Evolutionary conservation across 1,140 invertebrate species (phyloP).

Genomic region (Rhagoletis zephyria): DNA sequence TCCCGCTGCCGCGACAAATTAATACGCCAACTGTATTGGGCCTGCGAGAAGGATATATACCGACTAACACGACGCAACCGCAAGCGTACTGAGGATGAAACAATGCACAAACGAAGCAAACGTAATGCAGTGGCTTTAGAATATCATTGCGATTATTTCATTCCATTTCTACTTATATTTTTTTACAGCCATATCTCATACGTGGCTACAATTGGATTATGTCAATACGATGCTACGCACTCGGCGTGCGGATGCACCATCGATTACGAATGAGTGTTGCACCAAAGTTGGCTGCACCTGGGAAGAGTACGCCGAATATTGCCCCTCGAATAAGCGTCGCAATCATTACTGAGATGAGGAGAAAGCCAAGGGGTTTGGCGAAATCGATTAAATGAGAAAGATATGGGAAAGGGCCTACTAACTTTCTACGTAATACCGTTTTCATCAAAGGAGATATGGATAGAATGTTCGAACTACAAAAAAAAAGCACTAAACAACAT

Average conservation of each 20-base stretch:
- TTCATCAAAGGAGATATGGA: no score
- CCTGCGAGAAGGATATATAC: conserved; percentile 79
- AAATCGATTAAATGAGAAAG: background rate
- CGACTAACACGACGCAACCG: conserved; percentile 74
- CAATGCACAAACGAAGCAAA: conserved; percentile 51
- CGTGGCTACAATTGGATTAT: conserved; percentile 70
- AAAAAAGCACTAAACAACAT: no score
- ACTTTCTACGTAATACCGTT: no score
- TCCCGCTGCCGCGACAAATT: conserved; percentile 76
- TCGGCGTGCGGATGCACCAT: conserved; percentile 68
- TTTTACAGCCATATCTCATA: conserved; percentile 56
- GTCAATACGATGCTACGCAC: conserved; percentile 72
- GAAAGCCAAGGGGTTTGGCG: background rate
- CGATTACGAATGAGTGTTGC: conserved; percentile 78
- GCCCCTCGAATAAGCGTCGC: conserved; percentile 76
- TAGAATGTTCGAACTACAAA: no score
- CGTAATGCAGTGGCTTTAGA: background rate
- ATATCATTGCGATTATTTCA: background rate
- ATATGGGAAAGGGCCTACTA: no score
- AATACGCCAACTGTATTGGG: conserved; percentile 76
- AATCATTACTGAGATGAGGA: conserved; percentile 67
- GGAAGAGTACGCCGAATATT: conserved; percentile 80
- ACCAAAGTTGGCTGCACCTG: conserved; percentile 77
- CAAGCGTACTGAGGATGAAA: conserved; percentile 60
- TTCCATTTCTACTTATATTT: no score